These are phyloP conservation scores for Exephanes ischioxanthus DNA, from an alignment of 2,888 invertebrate species.

Conservation along the genomic window DNA sequence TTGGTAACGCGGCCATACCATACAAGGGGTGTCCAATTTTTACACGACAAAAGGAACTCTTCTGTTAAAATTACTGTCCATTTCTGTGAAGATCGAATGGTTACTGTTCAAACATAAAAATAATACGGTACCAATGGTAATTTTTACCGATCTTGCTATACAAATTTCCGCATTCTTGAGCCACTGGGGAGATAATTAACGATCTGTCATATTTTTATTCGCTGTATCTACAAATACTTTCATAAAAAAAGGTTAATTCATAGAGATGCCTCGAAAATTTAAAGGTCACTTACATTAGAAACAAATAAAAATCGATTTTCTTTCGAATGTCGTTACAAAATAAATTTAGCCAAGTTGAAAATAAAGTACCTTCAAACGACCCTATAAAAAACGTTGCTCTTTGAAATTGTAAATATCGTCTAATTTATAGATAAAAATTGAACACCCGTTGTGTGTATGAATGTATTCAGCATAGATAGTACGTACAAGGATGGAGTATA, in stretches of 20 bases:
- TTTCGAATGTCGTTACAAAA: not conserved
- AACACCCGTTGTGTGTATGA: not conserved
- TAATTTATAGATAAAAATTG: not conserved
- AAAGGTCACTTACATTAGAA: not conserved
- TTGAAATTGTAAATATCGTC: not conserved
- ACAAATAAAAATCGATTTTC: not conserved
- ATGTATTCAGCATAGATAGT: not conserved
- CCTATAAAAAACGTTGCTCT: not conserved
- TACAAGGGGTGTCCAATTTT: conserved; percentile 2
- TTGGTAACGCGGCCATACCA: not conserved
- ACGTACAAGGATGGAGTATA: conserved; percentile 3
- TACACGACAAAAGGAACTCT: not conserved
- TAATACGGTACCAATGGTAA: not conserved
- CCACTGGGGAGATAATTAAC: too few relatives aligned
- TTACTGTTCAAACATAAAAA: not conserved
- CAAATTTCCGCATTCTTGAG: not conserved
- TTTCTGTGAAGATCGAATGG: not conserved
- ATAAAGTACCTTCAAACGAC: too few relatives aligned
- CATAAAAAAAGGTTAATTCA: not conserved
- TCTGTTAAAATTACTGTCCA: not conserved
- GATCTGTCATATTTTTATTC: too few relatives aligned
- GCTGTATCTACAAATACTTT: too few relatives aligned
- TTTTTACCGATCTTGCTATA: not conserved
- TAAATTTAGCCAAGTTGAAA: not conserved
- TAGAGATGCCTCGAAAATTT: not conserved